phyloP scores from a whole-genome alignment of 1,140 invertebrate species.

The Ceratina australensis region DNA sequence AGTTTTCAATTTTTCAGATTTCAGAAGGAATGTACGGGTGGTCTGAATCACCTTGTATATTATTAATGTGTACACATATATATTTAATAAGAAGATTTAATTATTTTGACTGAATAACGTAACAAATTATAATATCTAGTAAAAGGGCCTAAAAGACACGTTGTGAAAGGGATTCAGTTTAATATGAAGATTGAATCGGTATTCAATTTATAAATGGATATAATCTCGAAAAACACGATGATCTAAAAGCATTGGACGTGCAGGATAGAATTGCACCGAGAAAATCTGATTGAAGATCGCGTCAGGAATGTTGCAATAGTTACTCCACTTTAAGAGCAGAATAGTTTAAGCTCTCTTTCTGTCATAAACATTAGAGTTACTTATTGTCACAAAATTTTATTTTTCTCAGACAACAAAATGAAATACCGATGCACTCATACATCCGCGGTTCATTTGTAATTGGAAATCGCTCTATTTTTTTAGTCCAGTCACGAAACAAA shows the following conservation, averaged over 20 bases:
- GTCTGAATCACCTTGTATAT: no score
- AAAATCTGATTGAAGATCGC: background rate
- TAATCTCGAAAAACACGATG: background rate
- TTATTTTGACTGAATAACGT: slow-evolving; percentile 1
- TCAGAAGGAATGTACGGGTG: no score
- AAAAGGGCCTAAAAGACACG: background rate
- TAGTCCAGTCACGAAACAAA: background rate
- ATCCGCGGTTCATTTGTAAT: slow-evolving; percentile 2
- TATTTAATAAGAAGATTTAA: background rate
- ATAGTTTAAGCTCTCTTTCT: background rate
- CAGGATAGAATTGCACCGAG: slow-evolving; percentile 15
- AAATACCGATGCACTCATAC: slow-evolving; percentile 1
- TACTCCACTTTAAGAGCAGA: no score
- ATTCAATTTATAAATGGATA: slow-evolving; percentile 23
- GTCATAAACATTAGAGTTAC: background rate
- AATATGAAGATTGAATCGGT: slow-evolving; percentile 11
- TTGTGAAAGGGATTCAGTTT: no score
- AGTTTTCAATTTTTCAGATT: no score
- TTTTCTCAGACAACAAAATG: background rate
- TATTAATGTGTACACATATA: background rate
- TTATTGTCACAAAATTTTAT: slow-evolving; percentile 4
- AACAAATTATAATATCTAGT: background rate
- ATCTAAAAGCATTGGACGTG: slow-evolving; percentile 7
- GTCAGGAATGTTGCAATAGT: background rate
- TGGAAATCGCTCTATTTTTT: slow-evolving; percentile 16